Base-by-base conservation (phyloP, 2,797 vertebrate species). In the Emydoidea blandingii region DNA sequence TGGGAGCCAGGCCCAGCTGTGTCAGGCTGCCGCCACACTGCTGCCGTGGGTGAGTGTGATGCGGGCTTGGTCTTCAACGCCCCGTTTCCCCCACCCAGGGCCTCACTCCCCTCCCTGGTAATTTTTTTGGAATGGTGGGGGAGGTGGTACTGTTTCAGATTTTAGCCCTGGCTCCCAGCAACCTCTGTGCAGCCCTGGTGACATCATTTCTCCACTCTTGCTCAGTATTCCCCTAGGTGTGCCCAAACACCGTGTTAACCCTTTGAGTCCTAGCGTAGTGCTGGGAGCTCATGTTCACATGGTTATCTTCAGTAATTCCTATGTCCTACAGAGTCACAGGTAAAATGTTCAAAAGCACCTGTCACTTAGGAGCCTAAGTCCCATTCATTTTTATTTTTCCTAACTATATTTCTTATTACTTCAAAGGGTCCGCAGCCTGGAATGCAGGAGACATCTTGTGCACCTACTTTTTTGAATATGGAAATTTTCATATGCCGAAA, bases 121-220 rank as follows among this genome's bases (percentile, higher is more conserved):
- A 68, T 9, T 68, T 68, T 37, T 23, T 68, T n/a, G 9, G n/a
- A 37, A 23, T 23, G 5, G 65, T 65, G 12, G 59, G n/a, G 19
- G 8, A 12, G n/a, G 8, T 1, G 19, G 10, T n/a, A n/a, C 5
- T 6, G 10, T 11, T 37, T 72, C n/a, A 41, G n/a, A 23, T 21
- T 72, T 72, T 23, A 41, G 65, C n/a, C 34, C 65, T 23, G n/a
- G n/a, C 19, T 68, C 19, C 65, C 31, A 65, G 9, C 34, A 34
- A 8, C 2, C 59, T 62, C 59, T 62, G 59, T 18, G 6, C 29
- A 21, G n/a, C n/a, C 34, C 9, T 11, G 7, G 9, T 72, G 19
- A 72, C 37, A 72, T 21, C 18, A 12, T 23, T 72, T 72, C 65
- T 11, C 9, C 21, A 72, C 18, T 41, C 29, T 62, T 2, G 37